Evolutionary conservation across 2,888 invertebrate species (phyloP).

Genomic region (Oscheius sp.): DNA sequence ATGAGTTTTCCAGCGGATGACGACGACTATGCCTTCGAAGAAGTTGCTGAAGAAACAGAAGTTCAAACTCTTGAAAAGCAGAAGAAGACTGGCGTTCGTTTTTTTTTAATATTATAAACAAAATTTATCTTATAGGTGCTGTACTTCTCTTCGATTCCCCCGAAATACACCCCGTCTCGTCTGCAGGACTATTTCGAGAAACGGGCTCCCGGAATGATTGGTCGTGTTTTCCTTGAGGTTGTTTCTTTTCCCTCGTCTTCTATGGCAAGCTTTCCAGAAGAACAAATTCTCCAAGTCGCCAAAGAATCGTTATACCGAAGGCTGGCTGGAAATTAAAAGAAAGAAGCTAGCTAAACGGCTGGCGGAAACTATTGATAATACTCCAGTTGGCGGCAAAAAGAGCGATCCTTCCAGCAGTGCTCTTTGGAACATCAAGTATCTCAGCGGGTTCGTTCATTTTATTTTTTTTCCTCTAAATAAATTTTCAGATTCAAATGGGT

Average conservation of each 20-base stretch:
- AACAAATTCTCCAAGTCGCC: constrained; percentile 47
- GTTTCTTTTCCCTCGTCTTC: not conserved
- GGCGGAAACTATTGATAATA: constrained; percentile 80
- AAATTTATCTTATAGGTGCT: constrained; percentile 50
- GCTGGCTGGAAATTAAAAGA: constrained; percentile 70
- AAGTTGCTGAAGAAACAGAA: constrained; percentile 33
- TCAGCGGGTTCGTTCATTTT: constrained; percentile 79
- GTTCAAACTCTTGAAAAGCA: constrained; percentile 41
- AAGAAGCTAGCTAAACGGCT: constrained; percentile 62
- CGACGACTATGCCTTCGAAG: constrained; percentile 22
- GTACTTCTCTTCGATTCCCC: constrained; percentile 68
- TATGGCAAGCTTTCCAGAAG: constrained; percentile 35
- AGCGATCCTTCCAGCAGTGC: constrained; percentile 88
- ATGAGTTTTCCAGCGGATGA: not conserved
- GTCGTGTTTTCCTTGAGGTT: constrained; percentile 66
- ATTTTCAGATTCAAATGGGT: constrained; percentile 88
- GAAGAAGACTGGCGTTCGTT: constrained; percentile 49
- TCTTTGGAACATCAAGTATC: constrained; percentile 95
- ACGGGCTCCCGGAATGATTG: constrained; percentile 60
- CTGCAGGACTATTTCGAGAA: constrained; percentile 63
- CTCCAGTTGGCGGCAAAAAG: constrained; percentile 85
- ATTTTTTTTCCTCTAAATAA: not conserved
- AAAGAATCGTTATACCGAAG: constrained; percentile 60
- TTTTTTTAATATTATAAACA: not conserved
- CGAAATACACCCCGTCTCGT: constrained; percentile 60